Base-by-base conservation (phyloP, 2,888 invertebrate genomes). In the Catocala fraxini region DNA sequence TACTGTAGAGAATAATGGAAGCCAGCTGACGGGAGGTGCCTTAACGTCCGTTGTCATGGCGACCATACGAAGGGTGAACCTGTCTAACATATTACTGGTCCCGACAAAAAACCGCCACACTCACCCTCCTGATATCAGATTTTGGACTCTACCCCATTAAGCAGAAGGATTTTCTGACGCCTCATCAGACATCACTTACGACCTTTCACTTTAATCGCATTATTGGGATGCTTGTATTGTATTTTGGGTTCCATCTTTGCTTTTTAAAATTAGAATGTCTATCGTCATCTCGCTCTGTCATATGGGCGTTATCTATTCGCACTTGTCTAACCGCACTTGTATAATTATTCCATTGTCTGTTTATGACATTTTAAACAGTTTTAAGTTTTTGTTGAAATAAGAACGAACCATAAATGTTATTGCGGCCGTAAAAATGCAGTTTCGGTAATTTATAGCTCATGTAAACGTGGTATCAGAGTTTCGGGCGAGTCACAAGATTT, bases 11-110 rank as follows among this genome's bases (percentile, higher is more conserved):
- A 87, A 92, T 93, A 92, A 94, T 93, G 91, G 92, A 84, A 84
- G 89, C 90, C 94, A 93, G 92, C 93, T 94, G 94, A 94, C 93
- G 92, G 94, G 94, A 92, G 94, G 94, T 92, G 91, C 89, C 89
- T 87, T 88, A 85, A 87, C 85, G 86, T 75, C 75, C 89, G 94
- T 93, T 86, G 91, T 86, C 92, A 93, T 93, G 89, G 89, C 84
- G 77, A 94, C 92, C 82, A 77, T 84, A 75, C 87, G 90, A 90
- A 92, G 94, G 94, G 94, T 94, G 92, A 93, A 93, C 93, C 93
- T 93, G 92, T 85, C 87, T 86, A 87, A 91, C 89, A 86, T 87
- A 89, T 89, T 83, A 86, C 83, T 80, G 76, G 72, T 82, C 83
- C 84, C 77, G 73, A 83, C 87, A 86, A 88, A 88, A 89, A 88